Evolutionary conservation across 2,888 invertebrate genomes (phyloP).

Genomic region (Camptogramma bilineatum): DNA sequence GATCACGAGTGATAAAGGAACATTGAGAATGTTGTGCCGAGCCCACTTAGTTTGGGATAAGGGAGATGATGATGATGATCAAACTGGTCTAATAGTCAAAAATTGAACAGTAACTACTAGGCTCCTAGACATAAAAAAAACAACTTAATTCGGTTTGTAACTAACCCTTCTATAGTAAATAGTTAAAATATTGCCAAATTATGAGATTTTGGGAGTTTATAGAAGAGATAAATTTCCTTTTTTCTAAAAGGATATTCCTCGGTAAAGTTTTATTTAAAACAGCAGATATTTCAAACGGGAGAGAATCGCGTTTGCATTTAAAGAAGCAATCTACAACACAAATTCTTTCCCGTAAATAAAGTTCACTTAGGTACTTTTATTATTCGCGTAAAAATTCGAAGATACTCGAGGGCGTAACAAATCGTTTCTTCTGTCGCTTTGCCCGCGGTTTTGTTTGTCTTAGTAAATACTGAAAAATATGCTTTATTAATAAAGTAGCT

Average conservation of each 20-base stretch:
- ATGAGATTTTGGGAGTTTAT: too few relatives aligned
- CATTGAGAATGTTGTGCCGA: too few relatives aligned
- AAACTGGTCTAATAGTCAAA: too few relatives aligned
- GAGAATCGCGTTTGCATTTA: slow-evolving; percentile 71
- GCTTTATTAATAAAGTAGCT: too few relatives aligned
- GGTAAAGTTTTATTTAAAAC: slow-evolving; percentile 20
- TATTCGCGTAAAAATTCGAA: slow-evolving; percentile 66
- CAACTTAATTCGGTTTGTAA: too few relatives aligned
- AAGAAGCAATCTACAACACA: slow-evolving; percentile 69
- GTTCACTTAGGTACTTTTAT: slow-evolving; percentile 56
- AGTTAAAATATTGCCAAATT: too few relatives aligned
- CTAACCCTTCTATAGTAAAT: too few relatives aligned
- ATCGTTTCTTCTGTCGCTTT: slow-evolving; percentile 51
- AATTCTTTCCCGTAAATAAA: slow-evolving; percentile 67
- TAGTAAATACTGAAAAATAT: background rate
- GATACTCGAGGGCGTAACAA: slow-evolving; percentile 59
- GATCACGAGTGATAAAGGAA: too few relatives aligned
- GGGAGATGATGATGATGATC: too few relatives aligned
- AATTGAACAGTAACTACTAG: too few relatives aligned
- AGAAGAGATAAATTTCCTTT: background rate
- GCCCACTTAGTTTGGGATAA: too few relatives aligned
- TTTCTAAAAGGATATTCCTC: slow-evolving; percentile 2
- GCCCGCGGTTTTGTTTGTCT: slow-evolving; percentile 14
- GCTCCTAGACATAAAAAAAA: too few relatives aligned
- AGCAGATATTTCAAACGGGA: slow-evolving; percentile 25